These are phyloP conservation scores for Acanthoscelides obtectus DNA, from an alignment of 2,888 invertebrate genomes.

Conservation along the genomic window DNA sequence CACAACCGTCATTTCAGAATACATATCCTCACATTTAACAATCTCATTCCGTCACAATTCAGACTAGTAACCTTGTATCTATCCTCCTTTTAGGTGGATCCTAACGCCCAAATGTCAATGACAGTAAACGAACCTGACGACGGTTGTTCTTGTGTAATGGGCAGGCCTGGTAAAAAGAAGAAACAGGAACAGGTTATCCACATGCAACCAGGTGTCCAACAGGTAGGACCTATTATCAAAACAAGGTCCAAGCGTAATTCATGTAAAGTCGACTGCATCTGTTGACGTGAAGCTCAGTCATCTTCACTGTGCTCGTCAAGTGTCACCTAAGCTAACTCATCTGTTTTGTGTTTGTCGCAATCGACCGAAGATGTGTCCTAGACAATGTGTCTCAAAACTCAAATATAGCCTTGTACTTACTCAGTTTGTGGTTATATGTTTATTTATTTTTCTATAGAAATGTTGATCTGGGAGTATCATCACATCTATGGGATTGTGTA, in stretches of 20 bases:
- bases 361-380: background rate
- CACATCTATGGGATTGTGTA: no score
- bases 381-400: background rate
- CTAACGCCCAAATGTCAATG: constrained; percentile 2
- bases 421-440: background rate
- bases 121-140: constrained; percentile 31
- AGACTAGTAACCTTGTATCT: background rate
- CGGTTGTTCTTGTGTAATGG: constrained; percentile 19
- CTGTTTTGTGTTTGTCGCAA: background rate
- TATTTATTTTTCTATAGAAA: no score
- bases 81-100: constrained; percentile 19
- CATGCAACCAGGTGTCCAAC: constrained; percentile 33
- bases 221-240: background rate
- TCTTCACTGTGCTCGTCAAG: background rate
- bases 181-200: constrained; percentile 19
- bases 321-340: background rate
- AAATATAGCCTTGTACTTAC: background rate
- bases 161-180: constrained; percentile 15
- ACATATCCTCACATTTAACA: background rate
- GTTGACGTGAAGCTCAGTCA: background rate
- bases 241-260: background rate
- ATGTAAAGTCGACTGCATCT: background rate
- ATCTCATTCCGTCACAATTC: background rate
- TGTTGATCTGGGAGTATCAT: no score
- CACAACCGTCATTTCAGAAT: no score